These are phyloP conservation scores for Noctuana brunneofusca DNA, from an alignment of 2,888 invertebrate species.

Conservation along the genomic window DNA sequence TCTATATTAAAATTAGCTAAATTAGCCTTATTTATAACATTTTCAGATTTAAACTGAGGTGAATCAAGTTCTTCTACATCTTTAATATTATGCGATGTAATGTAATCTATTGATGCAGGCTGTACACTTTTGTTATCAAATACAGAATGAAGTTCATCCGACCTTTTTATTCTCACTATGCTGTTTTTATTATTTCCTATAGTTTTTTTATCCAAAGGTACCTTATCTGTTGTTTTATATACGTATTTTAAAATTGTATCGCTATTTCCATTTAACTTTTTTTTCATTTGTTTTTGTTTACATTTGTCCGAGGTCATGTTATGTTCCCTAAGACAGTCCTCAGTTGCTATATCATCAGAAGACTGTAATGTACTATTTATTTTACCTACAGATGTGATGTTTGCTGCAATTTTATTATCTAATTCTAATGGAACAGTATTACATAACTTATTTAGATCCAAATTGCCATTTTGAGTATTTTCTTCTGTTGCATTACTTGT, in stretches of 20 bases:
- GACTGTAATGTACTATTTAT: background rate
- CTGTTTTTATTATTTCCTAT: conserved; percentile 62
- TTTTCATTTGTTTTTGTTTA: conserved; percentile 24
- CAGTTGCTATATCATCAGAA: background rate
- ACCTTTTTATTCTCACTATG: conserved; percentile 58
- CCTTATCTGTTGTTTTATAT: conserved; percentile 55
- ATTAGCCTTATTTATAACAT: conserved; percentile 52
- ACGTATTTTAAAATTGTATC: conserved; percentile 63
- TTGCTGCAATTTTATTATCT: background rate
- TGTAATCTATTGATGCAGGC: conserved; percentile 55
- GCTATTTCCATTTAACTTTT: conserved; percentile 43
- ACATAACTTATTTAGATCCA: background rate
- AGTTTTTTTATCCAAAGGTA: conserved; percentile 39
- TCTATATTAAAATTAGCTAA: conserved; percentile 70
- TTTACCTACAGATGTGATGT: background rate
- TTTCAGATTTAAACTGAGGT: conserved; percentile 36
- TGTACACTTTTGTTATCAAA: conserved; percentile 18
- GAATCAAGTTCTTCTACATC: conserved; percentile 42
- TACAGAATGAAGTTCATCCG: conserved; percentile 19
- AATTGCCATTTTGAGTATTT: conserved; percentile 30
- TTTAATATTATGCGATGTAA: conserved; percentile 54
- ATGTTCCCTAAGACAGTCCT: background rate
- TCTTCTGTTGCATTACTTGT: conserved; percentile 30
- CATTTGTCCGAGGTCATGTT: background rate
- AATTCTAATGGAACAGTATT: background rate